These are phyloP conservation scores for Synodontis membranacea DNA, from an alignment of 2,113 vertebrate species.

Conservation along the genomic window DNA sequence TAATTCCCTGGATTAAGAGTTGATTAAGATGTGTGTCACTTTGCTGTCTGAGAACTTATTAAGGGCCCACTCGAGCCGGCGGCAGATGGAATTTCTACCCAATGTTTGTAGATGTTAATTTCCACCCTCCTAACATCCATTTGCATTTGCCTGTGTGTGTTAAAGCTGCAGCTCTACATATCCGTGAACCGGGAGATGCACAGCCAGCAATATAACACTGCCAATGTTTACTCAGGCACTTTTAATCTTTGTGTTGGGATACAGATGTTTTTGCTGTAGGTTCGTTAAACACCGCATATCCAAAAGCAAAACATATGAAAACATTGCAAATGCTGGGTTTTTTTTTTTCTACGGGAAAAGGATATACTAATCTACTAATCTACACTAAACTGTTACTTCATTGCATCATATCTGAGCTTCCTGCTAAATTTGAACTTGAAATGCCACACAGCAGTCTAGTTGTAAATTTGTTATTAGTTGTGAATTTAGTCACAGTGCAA, in stretches of 20 bases:
- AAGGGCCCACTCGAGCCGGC: constrained; percentile 82
- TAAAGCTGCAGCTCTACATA: constrained; percentile 66
- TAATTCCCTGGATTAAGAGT: constrained; percentile 94
- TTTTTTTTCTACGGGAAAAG: neutral
- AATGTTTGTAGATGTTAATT: constrained; percentile 96
- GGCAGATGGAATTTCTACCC: constrained; percentile 91
- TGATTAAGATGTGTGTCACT: constrained; percentile 98
- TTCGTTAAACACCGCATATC: constrained; percentile 9
- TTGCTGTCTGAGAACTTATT: constrained; percentile 95
- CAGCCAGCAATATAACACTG: constrained; percentile 33
- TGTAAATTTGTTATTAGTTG: neutral
- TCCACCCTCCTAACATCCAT: constrained; percentile 82
- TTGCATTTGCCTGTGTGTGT: constrained; percentile 88
- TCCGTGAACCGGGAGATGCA: constrained; percentile 64
- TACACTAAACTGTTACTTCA: neutral
- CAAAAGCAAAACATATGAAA: neutral
- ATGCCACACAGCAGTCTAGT: neutral
- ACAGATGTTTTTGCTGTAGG: constrained; percentile 24
- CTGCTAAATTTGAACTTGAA: neutral
- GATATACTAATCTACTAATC: no score
- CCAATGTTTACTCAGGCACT: constrained; percentile 38
- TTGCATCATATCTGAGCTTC: neutral
- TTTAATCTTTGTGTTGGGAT: constrained; percentile 26
- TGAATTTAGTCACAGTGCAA: neutral
- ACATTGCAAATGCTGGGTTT: neutral